phyloP scores from a whole-genome alignment of 1,140 invertebrate genomes.

The Cyclina sinensis region DNA sequence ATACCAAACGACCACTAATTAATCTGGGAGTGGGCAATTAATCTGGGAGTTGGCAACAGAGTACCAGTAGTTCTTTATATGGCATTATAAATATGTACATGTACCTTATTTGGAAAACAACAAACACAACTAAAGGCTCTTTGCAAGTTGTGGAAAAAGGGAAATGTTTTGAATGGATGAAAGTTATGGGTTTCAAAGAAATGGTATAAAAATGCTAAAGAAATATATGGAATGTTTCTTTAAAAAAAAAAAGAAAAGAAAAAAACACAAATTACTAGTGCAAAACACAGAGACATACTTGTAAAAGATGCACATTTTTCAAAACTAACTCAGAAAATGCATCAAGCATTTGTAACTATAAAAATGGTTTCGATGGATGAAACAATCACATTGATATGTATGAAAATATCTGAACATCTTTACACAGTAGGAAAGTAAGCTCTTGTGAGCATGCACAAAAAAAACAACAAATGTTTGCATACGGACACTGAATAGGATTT shows the following conservation, averaged over 20 bases:
- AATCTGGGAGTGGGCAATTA: too few species aligned
- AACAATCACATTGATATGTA: slow-evolving; percentile 40
- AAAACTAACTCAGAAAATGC: neutral
- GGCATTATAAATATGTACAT: too few species aligned
- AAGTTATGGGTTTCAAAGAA: too few species aligned
- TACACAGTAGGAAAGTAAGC: slow-evolving; percentile 5
- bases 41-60: too few species aligned
- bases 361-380: slow-evolving; percentile 14
- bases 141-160: too few species aligned
- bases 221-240: neutral
- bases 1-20: too few species aligned
- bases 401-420: slow-evolving; percentile 9
- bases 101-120: too few species aligned
- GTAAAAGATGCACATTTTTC: neutral
- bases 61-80: too few species aligned
- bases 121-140: too few species aligned
- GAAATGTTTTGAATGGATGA: neutral
- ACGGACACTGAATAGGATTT: neutral
- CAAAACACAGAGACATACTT: slow-evolving; percentile 7
- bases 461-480: neutral
- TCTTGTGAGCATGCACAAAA: neutral
- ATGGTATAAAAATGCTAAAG: neutral
- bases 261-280: neutral
- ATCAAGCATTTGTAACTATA: neutral
- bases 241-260: slow-evolving; percentile 19